Percentiles rank a stretch among this genome's conserved stretches.
phyloP scores from a whole-genome alignment of 30 jellyfish, hydroid and myxozoan genomes.

The Turritopsis rubra region DNA sequence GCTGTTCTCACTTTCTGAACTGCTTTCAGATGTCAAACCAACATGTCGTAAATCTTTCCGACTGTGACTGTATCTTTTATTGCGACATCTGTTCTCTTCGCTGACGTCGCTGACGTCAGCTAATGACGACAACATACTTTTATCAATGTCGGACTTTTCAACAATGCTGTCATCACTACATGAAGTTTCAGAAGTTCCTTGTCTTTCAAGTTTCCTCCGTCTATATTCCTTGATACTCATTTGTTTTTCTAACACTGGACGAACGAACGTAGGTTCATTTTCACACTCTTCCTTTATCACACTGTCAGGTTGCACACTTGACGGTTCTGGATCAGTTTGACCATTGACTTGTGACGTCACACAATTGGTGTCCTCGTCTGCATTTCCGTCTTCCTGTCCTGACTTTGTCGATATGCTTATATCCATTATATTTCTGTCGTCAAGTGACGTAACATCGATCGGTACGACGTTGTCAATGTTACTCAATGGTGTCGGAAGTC shows the following conservation, averaged over 20 bases:
- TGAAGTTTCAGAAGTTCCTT: slow-evolving; percentile 4
- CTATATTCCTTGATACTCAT: slow-evolving; percentile 21
- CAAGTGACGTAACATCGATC: neutral
- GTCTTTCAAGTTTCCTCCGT: slow-evolving; percentile 2
- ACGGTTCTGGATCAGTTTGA: neutral
- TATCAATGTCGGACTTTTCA: slow-evolving; percentile 12
- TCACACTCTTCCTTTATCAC: neutral
- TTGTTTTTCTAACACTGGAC: slow-evolving; percentile 16
- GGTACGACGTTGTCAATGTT: neutral
- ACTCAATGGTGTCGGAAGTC: neutral
- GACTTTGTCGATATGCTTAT: neutral
- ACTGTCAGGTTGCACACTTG: neutral
- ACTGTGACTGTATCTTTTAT: slow-evolving; percentile 20
- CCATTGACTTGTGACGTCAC: neutral
- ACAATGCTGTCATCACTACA: slow-evolving; percentile 1
- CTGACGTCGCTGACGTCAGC: slow-evolving; percentile 16
- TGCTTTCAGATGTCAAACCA: neutral
- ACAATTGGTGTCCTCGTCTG: neutral
- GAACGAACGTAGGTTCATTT: neutral
- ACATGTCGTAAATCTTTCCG: slow-evolving; percentile 17
- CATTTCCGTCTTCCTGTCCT: neutral
- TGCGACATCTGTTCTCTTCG: neutral
- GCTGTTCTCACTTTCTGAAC: slow-evolving; percentile 11
- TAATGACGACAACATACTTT: neutral
- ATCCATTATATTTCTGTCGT: neutral